Evolutionary conservation across 2,113 vertebrate species (phyloP).

Genomic region (Falco punctatus): DNA sequence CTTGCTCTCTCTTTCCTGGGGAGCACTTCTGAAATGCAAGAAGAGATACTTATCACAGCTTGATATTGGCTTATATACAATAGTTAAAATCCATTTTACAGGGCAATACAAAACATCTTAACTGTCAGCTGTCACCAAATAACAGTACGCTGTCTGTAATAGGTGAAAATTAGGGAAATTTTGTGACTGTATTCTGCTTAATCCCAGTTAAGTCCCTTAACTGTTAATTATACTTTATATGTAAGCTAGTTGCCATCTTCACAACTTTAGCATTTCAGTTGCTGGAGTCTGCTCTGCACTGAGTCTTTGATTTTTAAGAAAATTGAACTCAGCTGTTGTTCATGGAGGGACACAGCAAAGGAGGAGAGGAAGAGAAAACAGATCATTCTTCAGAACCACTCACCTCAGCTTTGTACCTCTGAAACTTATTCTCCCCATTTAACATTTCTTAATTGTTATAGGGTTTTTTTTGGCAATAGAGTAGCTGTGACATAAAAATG

Average conservation of each 20-base stretch:
- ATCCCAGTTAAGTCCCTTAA: not conserved
- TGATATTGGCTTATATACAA: not conserved
- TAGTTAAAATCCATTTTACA: not conserved
- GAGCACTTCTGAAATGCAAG: not conserved
- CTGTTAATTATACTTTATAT: not conserved
- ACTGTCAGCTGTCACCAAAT: not conserved
- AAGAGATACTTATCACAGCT: not conserved
- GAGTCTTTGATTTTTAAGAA: not conserved
- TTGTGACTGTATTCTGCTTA: not conserved
- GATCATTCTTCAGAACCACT: not conserved
- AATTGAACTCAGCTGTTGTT: not conserved
- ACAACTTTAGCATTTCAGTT: not conserved
- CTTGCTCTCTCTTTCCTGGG: fast-evolving
- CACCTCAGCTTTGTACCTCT: not conserved
- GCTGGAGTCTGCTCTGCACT: not conserved
- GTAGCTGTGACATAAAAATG: not conserved
- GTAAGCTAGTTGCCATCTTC: not conserved
- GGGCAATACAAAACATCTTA: not conserved
- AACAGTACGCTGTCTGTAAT: not conserved
- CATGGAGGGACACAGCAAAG: not conserved
- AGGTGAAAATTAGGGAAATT: not conserved
- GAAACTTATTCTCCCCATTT: not conserved
- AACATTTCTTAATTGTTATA: not conserved
- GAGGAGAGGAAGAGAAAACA: not conserved
- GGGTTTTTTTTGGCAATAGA: not conserved